These are phyloP conservation scores for Canis aureus DNA, from an alignment of 2,113 vertebrate genomes.

Conservation along the genomic window DNA sequence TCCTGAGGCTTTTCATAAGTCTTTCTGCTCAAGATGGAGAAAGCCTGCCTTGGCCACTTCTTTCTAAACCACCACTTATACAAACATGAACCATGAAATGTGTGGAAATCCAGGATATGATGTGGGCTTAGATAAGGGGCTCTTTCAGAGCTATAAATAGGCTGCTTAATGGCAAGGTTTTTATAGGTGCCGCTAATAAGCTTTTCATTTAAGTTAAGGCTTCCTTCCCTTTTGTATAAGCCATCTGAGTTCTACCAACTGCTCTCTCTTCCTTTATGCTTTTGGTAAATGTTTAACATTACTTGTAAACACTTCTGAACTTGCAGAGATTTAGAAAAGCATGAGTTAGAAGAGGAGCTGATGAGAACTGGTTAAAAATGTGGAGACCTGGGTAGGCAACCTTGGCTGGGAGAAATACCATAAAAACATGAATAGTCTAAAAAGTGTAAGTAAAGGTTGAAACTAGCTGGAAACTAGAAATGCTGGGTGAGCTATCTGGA, in stretches of 20 bases:
- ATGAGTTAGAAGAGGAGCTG: no score
- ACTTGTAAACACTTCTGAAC: background rate
- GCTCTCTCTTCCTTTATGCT: background rate
- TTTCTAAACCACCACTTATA: background rate
- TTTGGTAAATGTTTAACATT: slow-evolving; percentile 40
- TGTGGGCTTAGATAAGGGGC: background rate
- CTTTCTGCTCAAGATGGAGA: background rate
- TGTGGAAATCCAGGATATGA: background rate
- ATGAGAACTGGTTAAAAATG: background rate
- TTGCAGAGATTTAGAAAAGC: background rate
- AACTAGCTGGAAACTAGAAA: background rate
- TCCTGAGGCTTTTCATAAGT: background rate
- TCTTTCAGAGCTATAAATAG: background rate
- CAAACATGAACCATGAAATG: background rate
- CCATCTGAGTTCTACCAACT: background rate
- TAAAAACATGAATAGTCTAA: no score
- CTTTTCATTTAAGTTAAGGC: background rate
- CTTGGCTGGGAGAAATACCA: background rate
- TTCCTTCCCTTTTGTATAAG: background rate
- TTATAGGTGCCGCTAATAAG: background rate
- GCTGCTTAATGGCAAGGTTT: background rate
- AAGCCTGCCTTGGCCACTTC: rapidly evolving
- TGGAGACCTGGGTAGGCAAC: background rate
- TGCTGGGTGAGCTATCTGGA: background rate
- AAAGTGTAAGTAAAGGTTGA: background rate